Conservation (phyloP, 2,113 vertebrate species). For the Chaetops frenatus region DNA sequence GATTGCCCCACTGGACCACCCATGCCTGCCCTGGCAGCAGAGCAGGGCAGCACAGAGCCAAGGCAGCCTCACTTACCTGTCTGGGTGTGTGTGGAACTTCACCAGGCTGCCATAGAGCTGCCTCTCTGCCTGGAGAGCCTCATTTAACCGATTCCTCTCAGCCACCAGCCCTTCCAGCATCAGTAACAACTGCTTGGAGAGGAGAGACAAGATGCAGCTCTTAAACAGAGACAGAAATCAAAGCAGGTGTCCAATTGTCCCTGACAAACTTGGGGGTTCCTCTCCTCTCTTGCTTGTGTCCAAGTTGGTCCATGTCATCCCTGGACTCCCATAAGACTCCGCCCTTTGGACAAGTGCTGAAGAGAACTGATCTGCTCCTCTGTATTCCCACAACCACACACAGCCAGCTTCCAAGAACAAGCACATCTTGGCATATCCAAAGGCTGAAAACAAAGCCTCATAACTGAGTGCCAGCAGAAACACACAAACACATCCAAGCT, state of each 20-base stretch:
- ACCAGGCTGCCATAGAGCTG: slow-evolving; percentile 85
- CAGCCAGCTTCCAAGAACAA: neutral
- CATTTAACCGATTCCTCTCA: slow-evolving; percentile 84
- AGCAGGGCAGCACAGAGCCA: neutral
- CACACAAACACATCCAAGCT: neutral
- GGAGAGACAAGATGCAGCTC: neutral
- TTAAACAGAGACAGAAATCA: neutral
- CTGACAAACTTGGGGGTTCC: neutral
- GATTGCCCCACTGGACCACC: neutral
- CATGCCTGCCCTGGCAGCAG: accelerated
- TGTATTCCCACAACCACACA: neutral
- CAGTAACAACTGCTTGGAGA: slow-evolving; percentile 65
- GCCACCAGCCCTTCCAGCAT: slow-evolving; percentile 83
- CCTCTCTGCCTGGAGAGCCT: slow-evolving; percentile 85
- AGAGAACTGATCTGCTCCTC: neutral
- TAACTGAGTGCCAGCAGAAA: neutral
- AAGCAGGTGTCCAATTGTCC: neutral
- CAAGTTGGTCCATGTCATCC: neutral
- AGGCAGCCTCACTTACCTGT: slow-evolving; percentile 73
- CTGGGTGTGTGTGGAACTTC: slow-evolving; percentile 73
- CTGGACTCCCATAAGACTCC: neutral
- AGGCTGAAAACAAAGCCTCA: neutral
- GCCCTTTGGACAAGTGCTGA: neutral
- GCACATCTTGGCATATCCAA: neutral
- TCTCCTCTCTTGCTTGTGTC: neutral